A percentile compares a stretch with the other conserved stretches of the same genome.
Conservation (phyloP, 1,140 invertebrate species). For the Orius insidiosus region DNA sequence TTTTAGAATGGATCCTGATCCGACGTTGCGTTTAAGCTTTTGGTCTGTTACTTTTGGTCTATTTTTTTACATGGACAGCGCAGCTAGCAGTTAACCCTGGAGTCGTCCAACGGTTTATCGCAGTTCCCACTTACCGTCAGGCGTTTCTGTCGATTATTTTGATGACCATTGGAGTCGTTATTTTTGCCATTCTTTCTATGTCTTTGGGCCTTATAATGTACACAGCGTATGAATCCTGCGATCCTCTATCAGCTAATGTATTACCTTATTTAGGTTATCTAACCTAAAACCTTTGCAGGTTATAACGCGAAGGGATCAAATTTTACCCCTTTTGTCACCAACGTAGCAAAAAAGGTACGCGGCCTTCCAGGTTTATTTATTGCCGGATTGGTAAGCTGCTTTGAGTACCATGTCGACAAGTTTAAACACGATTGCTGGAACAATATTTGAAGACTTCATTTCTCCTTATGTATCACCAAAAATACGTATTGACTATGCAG, state of each 20-base stretch:
- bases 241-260: conserved; percentile 34
- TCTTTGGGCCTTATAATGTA: conserved; percentile 38
- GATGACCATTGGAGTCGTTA: conserved; percentile 23
- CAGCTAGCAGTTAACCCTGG: conserved; percentile 78
- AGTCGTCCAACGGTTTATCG: conserved; percentile 70
- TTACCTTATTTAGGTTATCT: not conserved
- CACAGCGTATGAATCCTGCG: conserved; percentile 39
- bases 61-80: conserved; percentile 57
- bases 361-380: conserved; percentile 48
- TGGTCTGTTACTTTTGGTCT: conserved; percentile 66
- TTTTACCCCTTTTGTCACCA: conserved; percentile 45
- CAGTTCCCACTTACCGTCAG: conserved; percentile 44
- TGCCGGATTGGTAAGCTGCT: conserved; percentile 47
- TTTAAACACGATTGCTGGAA: conserved; percentile 45
- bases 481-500: conserved; percentile 28
- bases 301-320: conserved; percentile 27
- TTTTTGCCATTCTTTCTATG: conserved; percentile 28
- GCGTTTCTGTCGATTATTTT: conserved; percentile 28
- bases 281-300: not conserved
- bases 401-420: conserved; percentile 46
- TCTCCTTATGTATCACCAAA: conserved; percentile 25
- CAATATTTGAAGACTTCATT: conserved; percentile 46
- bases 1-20: conserved; percentile 45
- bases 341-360: conserved; percentile 33
- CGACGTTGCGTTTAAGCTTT: conserved; percentile 57